Conservation (phyloP, 2,113 vertebrate species). For the Boleophthalmus pectinirostris region DNA sequence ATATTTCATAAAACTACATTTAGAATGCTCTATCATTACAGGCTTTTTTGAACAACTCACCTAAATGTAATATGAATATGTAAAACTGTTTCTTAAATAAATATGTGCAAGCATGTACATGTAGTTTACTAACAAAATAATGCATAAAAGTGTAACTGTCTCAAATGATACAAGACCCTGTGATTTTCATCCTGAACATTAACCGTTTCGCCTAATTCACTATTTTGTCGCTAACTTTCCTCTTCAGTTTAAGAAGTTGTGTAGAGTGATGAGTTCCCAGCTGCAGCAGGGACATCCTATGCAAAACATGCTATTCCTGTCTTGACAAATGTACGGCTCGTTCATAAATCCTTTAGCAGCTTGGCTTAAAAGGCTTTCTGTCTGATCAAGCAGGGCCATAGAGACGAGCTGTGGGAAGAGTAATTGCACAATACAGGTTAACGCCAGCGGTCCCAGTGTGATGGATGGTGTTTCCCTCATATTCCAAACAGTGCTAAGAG, state of each 20-base stretch:
- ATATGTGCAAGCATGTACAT: too few species aligned
- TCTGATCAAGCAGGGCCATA: slow-evolving; percentile 37
- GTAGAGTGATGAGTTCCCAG: slow-evolving; percentile 14
- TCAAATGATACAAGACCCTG: too few species aligned
- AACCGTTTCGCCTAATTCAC: background rate
- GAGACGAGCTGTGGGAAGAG: slow-evolving; percentile 37
- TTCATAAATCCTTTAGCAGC: slow-evolving; percentile 24
- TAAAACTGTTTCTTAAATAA: too few species aligned
- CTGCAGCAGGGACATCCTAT: background rate
- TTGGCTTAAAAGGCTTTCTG: slow-evolving; percentile 40
- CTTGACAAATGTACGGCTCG: slow-evolving; percentile 21
- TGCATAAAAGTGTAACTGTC: too few species aligned
- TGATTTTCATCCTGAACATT: background rate
- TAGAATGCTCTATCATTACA: too few species aligned
- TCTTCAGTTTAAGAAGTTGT: slow-evolving; percentile 8
- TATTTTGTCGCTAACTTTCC: background rate
- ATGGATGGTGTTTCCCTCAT: slow-evolving; percentile 42
- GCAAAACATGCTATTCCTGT: slow-evolving; percentile 4
- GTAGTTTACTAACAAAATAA: too few species aligned
- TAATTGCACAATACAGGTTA: slow-evolving; percentile 34
- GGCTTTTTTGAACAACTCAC: too few species aligned
- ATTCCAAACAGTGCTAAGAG: slow-evolving; percentile 44
- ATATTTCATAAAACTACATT: too few species aligned
- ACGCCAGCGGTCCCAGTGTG: slow-evolving; percentile 42
- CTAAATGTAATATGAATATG: too few species aligned